These are phyloP conservation scores for Lasioglossum villosulum DNA, from an alignment of 2,888 invertebrate species.

Conservation along the genomic window DNA sequence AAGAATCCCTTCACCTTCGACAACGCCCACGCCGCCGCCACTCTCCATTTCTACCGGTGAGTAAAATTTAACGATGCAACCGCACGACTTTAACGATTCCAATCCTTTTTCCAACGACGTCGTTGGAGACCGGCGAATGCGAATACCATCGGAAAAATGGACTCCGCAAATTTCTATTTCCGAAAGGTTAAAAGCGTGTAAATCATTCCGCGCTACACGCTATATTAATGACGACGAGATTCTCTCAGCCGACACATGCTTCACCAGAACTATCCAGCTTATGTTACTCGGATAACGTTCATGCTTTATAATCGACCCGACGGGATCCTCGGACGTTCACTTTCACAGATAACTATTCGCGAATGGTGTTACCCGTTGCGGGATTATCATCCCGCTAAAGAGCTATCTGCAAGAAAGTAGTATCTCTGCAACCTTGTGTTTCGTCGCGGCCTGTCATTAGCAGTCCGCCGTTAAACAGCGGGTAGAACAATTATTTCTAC, in stretches of 20 bases:
- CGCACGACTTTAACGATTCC: slow-evolving; percentile 4
- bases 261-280: not conserved
- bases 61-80: slow-evolving; percentile 67
- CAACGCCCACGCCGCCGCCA: slow-evolving; percentile 81
- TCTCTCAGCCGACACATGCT: not conserved
- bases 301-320: not conserved
- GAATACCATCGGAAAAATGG: not conserved
- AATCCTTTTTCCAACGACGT: not conserved
- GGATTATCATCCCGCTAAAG: not conserved
- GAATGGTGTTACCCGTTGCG: not conserved
- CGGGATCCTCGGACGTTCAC: not conserved
- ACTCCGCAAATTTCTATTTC: not conserved
- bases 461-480: not conserved
- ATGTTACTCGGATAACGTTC: not conserved
- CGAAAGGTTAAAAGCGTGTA: slow-evolving; percentile 2
- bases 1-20: slow-evolving; percentile 82
- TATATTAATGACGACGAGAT: not conserved
- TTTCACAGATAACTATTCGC: not conserved
- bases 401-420: not conserved
- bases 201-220: not conserved
- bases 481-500: slow-evolving; percentile 5
- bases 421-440: slow-evolving; percentile 1
- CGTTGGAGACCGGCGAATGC: not conserved
- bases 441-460: not conserved
- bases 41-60: slow-evolving; percentile 81